Evolutionary conservation across 1,140 invertebrate genomes (phyloP), one percentile per base, ranked within the genome.

Genomic region (Pemphigus obesinymphae): DNA sequence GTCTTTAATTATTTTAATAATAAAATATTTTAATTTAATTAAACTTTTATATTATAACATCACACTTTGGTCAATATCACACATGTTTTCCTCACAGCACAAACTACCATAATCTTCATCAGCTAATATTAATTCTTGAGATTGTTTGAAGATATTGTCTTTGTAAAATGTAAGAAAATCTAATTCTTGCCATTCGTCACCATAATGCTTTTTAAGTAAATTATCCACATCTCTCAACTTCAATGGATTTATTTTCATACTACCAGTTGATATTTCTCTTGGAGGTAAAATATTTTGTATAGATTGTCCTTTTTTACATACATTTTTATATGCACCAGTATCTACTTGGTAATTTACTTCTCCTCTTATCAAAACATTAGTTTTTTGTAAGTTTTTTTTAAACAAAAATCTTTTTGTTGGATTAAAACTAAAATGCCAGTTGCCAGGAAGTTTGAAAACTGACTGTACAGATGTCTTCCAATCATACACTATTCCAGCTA

Each of bases 351-450:
- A 45, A 3, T 3, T 40, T 43, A 43, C 31, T 83, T 82, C 83
- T 1, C 83, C 81, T 31, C 63, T 82, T 34, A 84, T 50, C 34
- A 76, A 45, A 78, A 83, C 63, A 40, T 73, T 61, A 43, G 53
- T 76, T 73, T 75, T 68, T 61, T 40, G 31, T 75, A 34, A 11
- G 20, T 83, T 83, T 40, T 43, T 53, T 31, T 68, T 34, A 72
- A 84, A 78, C 17, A 82, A 63, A 45, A 82, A 29, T 53, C 83
- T 82, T 84, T 83, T 84, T 34, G 50, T 63, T 43, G 83, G 26
- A 29, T 66, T 68, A 61, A 84, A 82, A 45, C 61, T 82, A 55
- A 84, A 84, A 82, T 84, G 75, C 82, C 83, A 84, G 23, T 66
- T 23, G 2, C 50, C 50, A 70, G 82, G 81, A 34, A 17, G 20